Base-by-base conservation (phyloP, 2,888 invertebrate genomes). In the Dicyrtomina minuta region DNA sequence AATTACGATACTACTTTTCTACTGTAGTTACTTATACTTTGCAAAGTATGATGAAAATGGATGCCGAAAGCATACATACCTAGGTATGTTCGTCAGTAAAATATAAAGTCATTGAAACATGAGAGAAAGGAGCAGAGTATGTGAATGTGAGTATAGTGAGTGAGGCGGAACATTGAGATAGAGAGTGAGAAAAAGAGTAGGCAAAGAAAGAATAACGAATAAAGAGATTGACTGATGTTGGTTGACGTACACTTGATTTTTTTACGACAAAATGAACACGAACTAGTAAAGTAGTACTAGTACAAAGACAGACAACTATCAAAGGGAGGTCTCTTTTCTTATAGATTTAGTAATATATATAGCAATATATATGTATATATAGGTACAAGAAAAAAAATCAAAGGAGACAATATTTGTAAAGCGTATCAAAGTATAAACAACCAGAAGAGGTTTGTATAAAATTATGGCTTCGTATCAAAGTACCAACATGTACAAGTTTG, bases 401-500 rank as follows among this genome's bases (percentile, higher is more conserved):
- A 66, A 70, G 44, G 55, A 66, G 53, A 44, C 24, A 33, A 58
- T 66, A 70, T 56, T 41, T 58, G 67, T 62, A 64, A 49, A 64
- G 71, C 68, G 59, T 71, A 71, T 71, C 68, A 71, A 71, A 71
- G 71, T 71, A 71, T 71, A 71, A 71, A 71, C 62, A 55, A 68
- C 71, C 68, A 68, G 65, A 68, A 68, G 66, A 66, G 67, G 62
- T 66, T 65, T 43, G 68, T 68, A 68, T 68, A 71, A 71, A 71
- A 71, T 71, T 71, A 68, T 68, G 64, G 68, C 68, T 53, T 66
- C 60, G 68, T 68, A 68, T 60, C 60, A 53, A 46, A 66, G 59
- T 59, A 67, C 61, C 46, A 61, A 56, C 60, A 68, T 46, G 59
- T 68, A 68, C 68, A 66, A 56, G 43, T 43, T 49, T 66, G 59